Conservation (phyloP, 1,140 invertebrate species). For the Anastatus disparis region DNA sequence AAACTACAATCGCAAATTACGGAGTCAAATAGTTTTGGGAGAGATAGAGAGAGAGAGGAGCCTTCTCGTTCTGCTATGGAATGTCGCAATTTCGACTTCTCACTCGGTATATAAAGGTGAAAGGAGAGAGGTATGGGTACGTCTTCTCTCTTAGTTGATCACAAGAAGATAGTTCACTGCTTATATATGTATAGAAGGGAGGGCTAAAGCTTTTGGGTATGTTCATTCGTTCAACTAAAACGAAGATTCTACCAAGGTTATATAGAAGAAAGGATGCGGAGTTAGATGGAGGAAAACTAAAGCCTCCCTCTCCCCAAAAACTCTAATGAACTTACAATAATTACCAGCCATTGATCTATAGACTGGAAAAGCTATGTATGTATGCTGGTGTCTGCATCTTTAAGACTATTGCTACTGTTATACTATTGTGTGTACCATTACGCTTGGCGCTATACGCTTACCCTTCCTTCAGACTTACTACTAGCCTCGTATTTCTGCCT, state of each 20-base stretch:
- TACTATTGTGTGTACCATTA: constrained; percentile 10
- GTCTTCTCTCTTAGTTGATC: neutral
- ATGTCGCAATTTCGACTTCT: constrained; percentile 67
- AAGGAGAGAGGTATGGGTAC: constrained; percentile 44
- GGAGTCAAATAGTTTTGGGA: constrained; percentile 68
- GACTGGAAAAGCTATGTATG: constrained; percentile 59
- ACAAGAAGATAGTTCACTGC: constrained; percentile 14
- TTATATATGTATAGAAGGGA: too few relatives aligned
- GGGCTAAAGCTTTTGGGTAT: neutral
- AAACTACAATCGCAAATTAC: constrained; percentile 69
- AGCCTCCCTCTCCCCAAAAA: constrained; percentile 34
- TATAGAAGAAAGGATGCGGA: constrained; percentile 4
- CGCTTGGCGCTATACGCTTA: neutral
- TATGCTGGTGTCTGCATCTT: too few relatives aligned
- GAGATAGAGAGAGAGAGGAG: too few relatives aligned
- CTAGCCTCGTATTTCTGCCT: constrained; percentile 14
- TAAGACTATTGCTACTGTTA: too few relatives aligned
- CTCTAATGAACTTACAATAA: constrained; percentile 68
- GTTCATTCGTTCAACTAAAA: too few relatives aligned
- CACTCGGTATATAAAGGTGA: constrained; percentile 48
- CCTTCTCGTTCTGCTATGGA: constrained; percentile 56
- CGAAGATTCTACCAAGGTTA: constrained; percentile 12
- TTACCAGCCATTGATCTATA: constrained; percentile 67
- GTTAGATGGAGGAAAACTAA: constrained; percentile 35
- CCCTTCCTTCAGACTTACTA: constrained; percentile 16